Evolutionary conservation across 2,888 invertebrate species (phyloP).

Genomic region (Volucella inanis): DNA sequence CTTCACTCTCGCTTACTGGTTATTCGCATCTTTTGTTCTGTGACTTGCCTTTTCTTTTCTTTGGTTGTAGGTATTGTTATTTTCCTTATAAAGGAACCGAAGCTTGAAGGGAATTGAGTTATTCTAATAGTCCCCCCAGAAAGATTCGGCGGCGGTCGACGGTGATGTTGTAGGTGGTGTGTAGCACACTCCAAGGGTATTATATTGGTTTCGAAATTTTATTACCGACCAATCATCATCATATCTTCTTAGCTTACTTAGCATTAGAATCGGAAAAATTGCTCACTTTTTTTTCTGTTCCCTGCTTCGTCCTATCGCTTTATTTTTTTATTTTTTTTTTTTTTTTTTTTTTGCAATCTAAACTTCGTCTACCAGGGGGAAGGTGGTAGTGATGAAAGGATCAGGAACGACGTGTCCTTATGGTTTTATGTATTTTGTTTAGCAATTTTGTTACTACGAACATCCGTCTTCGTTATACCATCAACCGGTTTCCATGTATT

Average conservation of each 20-base stretch:
- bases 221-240: constrained; percentile 69
- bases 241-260: constrained; percentile 53
- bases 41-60: constrained; percentile 2
- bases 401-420: constrained; percentile 19
- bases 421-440: constrained; percentile 24
- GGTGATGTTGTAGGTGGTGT: background rate
- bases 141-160: background rate
- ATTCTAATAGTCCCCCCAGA: constrained; percentile 24
- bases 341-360: constrained; percentile 23
- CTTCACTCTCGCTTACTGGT: constrained; percentile 29
- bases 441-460: constrained; percentile 33
- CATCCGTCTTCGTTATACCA: constrained; percentile 14
- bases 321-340: constrained; percentile 16
- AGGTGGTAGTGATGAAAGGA: background rate
- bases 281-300: constrained; percentile 16
- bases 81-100: background rate
- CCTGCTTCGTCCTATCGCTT: constrained; percentile 4
- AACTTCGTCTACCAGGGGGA: background rate
- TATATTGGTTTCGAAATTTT: constrained; percentile 69
- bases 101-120: constrained; percentile 24
- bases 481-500: constrained; percentile 38
- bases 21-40: constrained; percentile 28
- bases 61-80: constrained; percentile 2
- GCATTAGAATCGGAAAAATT: constrained; percentile 51
- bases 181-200: constrained; percentile 42